phyloP scores from a whole-genome alignment of 2,113 vertebrate species.

The Labrus mixtus region DNA sequence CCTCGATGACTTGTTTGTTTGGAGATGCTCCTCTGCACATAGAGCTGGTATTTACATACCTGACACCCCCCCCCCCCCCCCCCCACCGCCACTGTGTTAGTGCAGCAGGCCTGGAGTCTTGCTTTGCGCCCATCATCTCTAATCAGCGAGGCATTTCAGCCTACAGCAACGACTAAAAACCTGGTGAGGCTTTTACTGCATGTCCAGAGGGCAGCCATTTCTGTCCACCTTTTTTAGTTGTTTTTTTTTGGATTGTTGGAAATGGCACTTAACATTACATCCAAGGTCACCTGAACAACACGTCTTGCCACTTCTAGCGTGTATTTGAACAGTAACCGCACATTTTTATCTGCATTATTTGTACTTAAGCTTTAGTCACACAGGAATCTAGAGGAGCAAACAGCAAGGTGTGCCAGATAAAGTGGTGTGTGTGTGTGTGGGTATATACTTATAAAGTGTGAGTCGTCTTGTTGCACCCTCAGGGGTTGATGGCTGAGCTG shows the following conservation, averaged over 20 bases:
- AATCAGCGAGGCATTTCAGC: slow-evolving; percentile 40
- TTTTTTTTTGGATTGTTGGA: slow-evolving; percentile 18
- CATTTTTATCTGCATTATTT: slow-evolving; percentile 46
- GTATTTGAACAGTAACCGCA: slow-evolving; percentile 36
- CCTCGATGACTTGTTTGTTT: slow-evolving; percentile 42
- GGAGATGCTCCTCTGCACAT: slow-evolving; percentile 40
- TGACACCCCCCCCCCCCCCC: not conserved
- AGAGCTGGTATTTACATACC: slow-evolving; percentile 35
- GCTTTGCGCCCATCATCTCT: slow-evolving; percentile 7
- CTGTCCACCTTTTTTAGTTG: slow-evolving; percentile 9
- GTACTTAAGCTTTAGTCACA: slow-evolving; percentile 44
- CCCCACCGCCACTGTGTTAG: no score
- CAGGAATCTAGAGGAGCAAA: slow-evolving; percentile 43
- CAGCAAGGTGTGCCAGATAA: slow-evolving; percentile 50
- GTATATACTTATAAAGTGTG: slow-evolving; percentile 40
- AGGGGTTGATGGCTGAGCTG: slow-evolving; percentile 70
- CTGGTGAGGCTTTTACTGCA: not conserved
- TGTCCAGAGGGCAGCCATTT: slow-evolving; percentile 25
- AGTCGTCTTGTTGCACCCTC: slow-evolving; percentile 60
- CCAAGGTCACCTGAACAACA: slow-evolving; percentile 49
- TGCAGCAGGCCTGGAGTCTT: slow-evolving; percentile 18
- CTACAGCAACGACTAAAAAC: not conserved
- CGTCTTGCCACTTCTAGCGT: slow-evolving; percentile 22
- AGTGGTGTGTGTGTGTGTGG: slow-evolving; percentile 27
- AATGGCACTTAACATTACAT: slow-evolving; percentile 13